Percentiles rank a stretch among this genome's conserved stretches.
These are phyloP conservation scores for Semnornis frantzii DNA, from an alignment of 2,113 vertebrate genomes.

Conservation along the genomic window DNA sequence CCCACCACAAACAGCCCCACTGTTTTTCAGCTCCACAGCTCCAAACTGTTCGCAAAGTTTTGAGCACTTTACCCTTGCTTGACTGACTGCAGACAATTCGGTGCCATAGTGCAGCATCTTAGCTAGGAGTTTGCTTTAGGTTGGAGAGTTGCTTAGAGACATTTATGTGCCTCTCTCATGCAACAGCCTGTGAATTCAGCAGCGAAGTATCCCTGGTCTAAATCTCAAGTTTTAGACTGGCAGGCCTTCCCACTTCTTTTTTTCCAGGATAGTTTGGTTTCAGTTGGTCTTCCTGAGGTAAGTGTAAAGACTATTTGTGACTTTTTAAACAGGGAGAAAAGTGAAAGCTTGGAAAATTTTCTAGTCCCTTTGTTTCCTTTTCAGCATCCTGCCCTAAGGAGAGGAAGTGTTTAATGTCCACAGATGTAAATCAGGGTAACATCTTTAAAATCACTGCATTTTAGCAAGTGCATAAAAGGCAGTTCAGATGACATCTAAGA, in stretches of 20 bases:
- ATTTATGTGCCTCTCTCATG: not conserved
- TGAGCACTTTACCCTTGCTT: constrained; percentile 52
- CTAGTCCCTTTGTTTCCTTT: not conserved
- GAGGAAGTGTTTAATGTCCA: not conserved
- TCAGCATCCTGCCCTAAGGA: not conserved
- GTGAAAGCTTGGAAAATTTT: not conserved
- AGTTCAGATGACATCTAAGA: not conserved
- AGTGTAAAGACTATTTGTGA: not conserved
- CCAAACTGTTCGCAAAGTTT: constrained; percentile 19
- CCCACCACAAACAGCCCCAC: not conserved
- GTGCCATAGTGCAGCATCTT: constrained; percentile 13
- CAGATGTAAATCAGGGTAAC: not conserved
- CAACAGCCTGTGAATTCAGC: not conserved
- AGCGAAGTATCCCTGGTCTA: not conserved
- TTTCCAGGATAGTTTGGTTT: constrained; percentile 22
- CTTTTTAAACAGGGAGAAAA: not conserved
- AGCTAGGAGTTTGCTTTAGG: not conserved
- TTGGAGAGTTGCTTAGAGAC: not conserved
- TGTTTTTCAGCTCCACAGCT: not conserved
- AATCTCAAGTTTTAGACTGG: not conserved
- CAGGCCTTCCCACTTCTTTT: not conserved
- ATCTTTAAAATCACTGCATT: not conserved
- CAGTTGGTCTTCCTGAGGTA: not conserved
- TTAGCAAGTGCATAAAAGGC: constrained; percentile 11
- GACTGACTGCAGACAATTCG: not conserved